Evolutionary conservation across 2,797 vertebrate species (phyloP), one percentile per base, ranked within the genome.

Genomic region (Chelon auratus): DNA sequence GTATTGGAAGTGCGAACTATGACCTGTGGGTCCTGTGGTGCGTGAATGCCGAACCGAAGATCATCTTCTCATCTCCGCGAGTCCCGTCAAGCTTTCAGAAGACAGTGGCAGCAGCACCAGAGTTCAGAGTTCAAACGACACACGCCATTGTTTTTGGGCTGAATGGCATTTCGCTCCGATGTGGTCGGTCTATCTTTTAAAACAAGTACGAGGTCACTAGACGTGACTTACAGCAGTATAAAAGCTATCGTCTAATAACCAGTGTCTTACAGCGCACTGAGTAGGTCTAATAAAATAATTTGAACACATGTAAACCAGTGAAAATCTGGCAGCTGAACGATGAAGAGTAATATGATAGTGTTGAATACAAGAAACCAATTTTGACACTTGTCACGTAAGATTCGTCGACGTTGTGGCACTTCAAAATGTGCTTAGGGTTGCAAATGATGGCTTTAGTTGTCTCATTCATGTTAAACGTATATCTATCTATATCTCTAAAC

Each of bases 371-470:
- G 90, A 93, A 91, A 93, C 87, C 84, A 87, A 92, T 92, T 89
- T 26, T 81, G 81, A 90, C 82, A 73, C 80, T 80, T 82, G 83
- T 83, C 75, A 67, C 85, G 78, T 88, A 82, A 85, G 86, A 90
- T 88, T 88, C 66, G 76, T 91, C 80, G 62, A 89, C 81, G 77
- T 79, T 90, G 64, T 89, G 92, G 94, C 95, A 95, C 94, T 90
- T 95, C 90, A 93, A 94, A 91, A 94, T 96, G 95, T 96, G 97
- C 95, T 97, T 96, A 95, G 95, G 94, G 93, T 97, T 95, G 96
- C 96, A 97, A 97, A 95, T 94, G 95, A 99, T 98, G 97, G 97
- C 97, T 99, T 99, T 96, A 96, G 94, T 95, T 92, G 92, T 89
- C 72, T 93, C 89, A 82, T 87, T 90, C 85, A 69, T 89, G 56